Evolutionary conservation across 2,888 invertebrate genomes (phyloP).

Genomic region (Arenicola marina): DNA sequence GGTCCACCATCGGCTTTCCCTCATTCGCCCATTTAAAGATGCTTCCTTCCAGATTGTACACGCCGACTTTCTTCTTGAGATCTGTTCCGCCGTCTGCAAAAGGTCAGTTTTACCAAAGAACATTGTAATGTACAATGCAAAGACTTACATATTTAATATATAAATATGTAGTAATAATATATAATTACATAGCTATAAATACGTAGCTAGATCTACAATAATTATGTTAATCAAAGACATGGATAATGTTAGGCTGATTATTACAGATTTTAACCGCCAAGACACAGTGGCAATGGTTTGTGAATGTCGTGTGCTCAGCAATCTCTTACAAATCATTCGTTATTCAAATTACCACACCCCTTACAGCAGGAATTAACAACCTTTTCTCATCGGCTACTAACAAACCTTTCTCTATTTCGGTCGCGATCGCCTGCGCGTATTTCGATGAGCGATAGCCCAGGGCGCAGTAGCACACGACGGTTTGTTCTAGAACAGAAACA

Average conservation of each 20-base stretch:
- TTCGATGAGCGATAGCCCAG: conserved; percentile 51
- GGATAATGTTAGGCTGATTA: too few species aligned
- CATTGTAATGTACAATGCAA: neutral
- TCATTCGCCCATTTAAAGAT: conserved; percentile 60
- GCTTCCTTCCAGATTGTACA: conserved; percentile 55
- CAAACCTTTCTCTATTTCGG: conserved; percentile 1
- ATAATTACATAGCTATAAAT: neutral
- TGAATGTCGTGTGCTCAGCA: neutral
- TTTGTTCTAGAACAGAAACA: too few species aligned
- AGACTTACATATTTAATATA: neutral
- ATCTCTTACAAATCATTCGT: neutral
- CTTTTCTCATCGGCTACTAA: too few species aligned
- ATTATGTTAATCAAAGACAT: too few species aligned
- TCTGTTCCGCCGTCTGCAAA: too few species aligned
- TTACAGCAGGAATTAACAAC: neutral
- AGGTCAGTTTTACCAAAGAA: neutral
- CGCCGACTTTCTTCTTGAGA: conserved; percentile 16
- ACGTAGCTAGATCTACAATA: neutral
- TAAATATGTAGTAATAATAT: too few species aligned
- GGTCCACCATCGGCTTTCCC: conserved; percentile 47
- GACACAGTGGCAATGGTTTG: neutral
- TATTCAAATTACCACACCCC: neutral
- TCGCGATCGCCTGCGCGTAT: conserved; percentile 34
- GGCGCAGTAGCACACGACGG: conserved; percentile 55
- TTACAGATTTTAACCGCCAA: neutral